Evolutionary conservation across 2,113 vertebrate genomes (phyloP).

Genomic region (Alexandromys fortis): DNA sequence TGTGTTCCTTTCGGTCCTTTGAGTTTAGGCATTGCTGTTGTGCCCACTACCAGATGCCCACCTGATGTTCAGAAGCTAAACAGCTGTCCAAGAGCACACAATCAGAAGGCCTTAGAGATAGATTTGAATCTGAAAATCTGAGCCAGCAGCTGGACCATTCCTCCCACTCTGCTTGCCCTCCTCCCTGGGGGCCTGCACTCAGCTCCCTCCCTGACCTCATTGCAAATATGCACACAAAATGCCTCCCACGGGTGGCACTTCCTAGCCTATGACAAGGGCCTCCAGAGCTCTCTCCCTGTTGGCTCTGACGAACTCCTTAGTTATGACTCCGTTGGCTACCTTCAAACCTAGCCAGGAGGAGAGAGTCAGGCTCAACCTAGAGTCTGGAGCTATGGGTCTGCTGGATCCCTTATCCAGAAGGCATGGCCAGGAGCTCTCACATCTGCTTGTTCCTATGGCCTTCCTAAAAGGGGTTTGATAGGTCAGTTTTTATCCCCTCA

Average conservation of each 20-base stretch:
- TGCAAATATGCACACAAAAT: neutral
- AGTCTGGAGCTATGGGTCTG: neutral
- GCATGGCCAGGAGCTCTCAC: neutral
- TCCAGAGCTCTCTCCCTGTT: neutral
- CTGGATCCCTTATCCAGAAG: neutral
- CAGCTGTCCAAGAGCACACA: neutral
- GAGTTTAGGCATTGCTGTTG: neutral
- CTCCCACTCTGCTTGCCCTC: neutral
- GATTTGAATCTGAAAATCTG: neutral
- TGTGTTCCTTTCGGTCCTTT: neutral
- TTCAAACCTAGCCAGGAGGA: neutral
- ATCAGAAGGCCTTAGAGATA: neutral
- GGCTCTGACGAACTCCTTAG: neutral
- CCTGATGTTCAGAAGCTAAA: neutral
- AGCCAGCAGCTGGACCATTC: neutral
- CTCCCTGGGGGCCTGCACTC: neutral
- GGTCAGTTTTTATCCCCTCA: slow-evolving; percentile 60
- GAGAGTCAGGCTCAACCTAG: neutral
- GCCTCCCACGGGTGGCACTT: neutral
- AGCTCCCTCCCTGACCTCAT: neutral
- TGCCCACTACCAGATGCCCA: neutral
- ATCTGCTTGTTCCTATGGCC: neutral
- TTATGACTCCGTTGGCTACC: neutral
- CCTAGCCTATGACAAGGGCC: neutral
- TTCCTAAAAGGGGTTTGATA: slow-evolving; percentile 10